These are phyloP conservation scores for Gnatocerus cornutus DNA, from an alignment of 2,888 invertebrate species.

Conservation along the genomic window DNA sequence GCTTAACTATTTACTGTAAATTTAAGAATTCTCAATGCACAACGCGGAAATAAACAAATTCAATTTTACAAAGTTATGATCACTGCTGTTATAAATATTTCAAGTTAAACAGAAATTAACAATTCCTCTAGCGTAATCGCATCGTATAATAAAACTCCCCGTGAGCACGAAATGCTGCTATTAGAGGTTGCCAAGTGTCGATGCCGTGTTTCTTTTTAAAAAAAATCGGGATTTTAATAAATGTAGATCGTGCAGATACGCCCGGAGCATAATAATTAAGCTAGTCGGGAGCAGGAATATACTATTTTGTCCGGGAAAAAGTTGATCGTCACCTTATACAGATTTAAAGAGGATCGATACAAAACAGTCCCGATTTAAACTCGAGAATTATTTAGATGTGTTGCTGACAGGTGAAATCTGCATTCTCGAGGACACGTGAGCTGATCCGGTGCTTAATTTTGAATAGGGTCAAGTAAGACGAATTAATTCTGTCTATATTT, in stretches of 20 bases:
- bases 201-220: neutral
- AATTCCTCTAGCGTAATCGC: slow-evolving; percentile 7
- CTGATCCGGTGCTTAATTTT: no score
- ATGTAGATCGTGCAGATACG: neutral
- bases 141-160: neutral
- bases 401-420: no score
- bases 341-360: no score
- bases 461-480: no score
- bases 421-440: no score
- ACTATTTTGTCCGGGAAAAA: no score
- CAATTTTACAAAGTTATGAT: neutral
- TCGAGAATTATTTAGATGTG: no score
- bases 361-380: no score
- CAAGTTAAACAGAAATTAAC: slow-evolving; percentile 6
- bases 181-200: slow-evolving; percentile 10
- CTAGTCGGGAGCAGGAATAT: neutral
- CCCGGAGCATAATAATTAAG: no score
- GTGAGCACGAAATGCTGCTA: neutral
- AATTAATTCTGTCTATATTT: neutral
- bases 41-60: neutral
- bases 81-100: neutral
- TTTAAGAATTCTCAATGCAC: no score
- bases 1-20: no score
- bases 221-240: neutral
- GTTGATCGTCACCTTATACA: no score